Conservation (phyloP, 2,888 invertebrate genomes). For the Pristionchus exspectatus region DNA sequence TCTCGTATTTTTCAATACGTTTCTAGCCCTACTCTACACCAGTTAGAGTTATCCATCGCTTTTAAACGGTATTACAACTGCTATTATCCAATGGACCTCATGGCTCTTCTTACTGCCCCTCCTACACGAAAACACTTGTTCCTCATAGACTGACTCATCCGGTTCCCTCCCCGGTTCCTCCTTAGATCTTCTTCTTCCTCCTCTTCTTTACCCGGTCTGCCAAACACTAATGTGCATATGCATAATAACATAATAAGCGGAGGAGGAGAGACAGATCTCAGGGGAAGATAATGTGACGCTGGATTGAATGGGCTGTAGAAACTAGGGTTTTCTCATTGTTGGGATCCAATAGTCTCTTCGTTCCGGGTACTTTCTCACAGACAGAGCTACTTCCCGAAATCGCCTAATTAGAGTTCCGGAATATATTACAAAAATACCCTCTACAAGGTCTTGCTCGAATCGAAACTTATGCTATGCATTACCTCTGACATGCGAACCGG, state of each 20-base stretch:
- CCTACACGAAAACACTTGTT: slow-evolving; percentile 17
- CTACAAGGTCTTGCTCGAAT: no score
- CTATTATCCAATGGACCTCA: not conserved
- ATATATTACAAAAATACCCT: no score
- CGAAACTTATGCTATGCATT: no score
- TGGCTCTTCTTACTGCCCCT: not conserved
- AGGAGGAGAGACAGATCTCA: not conserved
- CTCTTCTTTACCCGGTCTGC: not conserved
- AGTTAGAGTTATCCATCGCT: not conserved
- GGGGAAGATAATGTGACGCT: not conserved
- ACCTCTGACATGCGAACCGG: no score
- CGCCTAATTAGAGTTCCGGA: no score
- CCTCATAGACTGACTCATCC: slow-evolving; percentile 24
- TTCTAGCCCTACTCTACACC: not conserved
- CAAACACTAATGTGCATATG: slow-evolving; percentile 28
- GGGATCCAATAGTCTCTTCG: not conserved
- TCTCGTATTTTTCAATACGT: no score
- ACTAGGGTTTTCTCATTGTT: not conserved
- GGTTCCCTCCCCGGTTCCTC: not conserved
- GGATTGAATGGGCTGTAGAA: not conserved
- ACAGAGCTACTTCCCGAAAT: no score
- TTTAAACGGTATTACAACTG: not conserved
- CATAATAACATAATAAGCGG: slow-evolving; percentile 47
- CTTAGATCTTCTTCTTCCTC: slow-evolving; percentile 32
- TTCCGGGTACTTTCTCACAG: no score